Percentiles rank a stretch among this genome's conserved stretches.
These are phyloP conservation scores for Pyxicephalus adspersus DNA, from an alignment of 2,113 vertebrate species.

Conservation along the genomic window DNA sequence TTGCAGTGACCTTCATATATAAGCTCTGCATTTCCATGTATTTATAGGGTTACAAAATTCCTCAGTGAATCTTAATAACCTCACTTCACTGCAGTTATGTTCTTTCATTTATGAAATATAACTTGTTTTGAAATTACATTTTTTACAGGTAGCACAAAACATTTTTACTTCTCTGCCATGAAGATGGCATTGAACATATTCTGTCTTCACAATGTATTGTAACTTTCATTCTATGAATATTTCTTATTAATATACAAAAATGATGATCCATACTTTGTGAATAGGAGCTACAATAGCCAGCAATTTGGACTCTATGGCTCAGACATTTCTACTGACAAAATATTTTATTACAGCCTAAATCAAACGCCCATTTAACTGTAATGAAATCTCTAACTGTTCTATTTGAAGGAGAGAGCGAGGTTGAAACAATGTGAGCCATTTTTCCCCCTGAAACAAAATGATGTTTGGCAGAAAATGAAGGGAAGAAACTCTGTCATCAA, in stretches of 20 bases:
- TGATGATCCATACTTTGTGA: neutral
- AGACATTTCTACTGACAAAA: conserved; percentile 8
- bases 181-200: conserved; percentile 3
- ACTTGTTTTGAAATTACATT: too few relatives aligned
- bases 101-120: too few relatives aligned
- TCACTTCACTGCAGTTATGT: too few relatives aligned
- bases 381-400: conserved; percentile 48
- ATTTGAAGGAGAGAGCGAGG: conserved; percentile 48
- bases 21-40: too few relatives aligned
- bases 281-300: conserved; percentile 5
- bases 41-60: too few relatives aligned
- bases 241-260: conserved; percentile 32
- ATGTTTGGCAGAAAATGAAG: conserved; percentile 20
- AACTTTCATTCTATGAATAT: neutral
- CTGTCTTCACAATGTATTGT: neutral
- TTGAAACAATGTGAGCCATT: conserved; percentile 35
- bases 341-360: conserved; percentile 35
- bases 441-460: conserved; percentile 18
- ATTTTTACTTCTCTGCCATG: neutral
- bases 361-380: conserved; percentile 49
- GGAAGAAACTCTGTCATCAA: conserved; percentile 32
- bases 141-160: neutral
- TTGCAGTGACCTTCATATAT: too few relatives aligned
- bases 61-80: too few relatives aligned
- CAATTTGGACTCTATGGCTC: neutral